Conservation (phyloP, 1,140 invertebrate species). For the Halictus rubicundus region DNA sequence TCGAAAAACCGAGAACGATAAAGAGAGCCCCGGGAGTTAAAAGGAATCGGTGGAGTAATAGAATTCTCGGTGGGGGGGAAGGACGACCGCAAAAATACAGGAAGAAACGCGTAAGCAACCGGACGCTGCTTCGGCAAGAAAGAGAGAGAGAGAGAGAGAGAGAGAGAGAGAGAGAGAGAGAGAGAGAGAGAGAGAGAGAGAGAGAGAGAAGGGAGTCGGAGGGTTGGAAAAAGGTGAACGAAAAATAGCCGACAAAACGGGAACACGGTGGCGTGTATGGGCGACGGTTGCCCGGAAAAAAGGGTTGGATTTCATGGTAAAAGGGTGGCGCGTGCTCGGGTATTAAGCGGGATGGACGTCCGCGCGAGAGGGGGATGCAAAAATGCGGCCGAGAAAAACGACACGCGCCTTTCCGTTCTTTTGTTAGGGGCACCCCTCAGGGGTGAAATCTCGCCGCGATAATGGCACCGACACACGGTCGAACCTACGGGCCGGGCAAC, state of each 20-base stretch:
- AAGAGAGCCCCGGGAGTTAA: neutral
- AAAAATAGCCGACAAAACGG: conserved; percentile 22
- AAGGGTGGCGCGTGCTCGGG: conserved; percentile 37
- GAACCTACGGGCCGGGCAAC: neutral
- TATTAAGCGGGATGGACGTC: conserved; percentile 55
- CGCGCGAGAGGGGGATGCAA: conserved; percentile 26
- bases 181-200: neutral
- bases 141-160: neutral
- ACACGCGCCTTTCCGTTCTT: conserved; percentile 34
- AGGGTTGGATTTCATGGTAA: conserved; percentile 42
- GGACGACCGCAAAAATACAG: neutral
- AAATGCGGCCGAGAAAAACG: conserved; percentile 55
- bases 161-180: neutral
- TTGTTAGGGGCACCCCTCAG: conserved; percentile 7
- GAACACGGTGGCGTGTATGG: neutral
- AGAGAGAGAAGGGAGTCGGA: too few species aligned
- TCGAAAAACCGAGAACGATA: neutral
- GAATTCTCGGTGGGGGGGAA: too few species aligned
- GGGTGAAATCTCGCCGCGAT: conserved; percentile 31
- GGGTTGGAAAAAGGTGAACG: neutral
- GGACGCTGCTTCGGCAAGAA: neutral
- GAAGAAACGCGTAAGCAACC: neutral
- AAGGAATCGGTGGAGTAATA: neutral
- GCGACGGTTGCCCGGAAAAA: neutral
- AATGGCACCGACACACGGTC: neutral